Evolutionary conservation across 2,888 invertebrate genomes (phyloP).

Genomic region (Campoplex capitator): DNA sequence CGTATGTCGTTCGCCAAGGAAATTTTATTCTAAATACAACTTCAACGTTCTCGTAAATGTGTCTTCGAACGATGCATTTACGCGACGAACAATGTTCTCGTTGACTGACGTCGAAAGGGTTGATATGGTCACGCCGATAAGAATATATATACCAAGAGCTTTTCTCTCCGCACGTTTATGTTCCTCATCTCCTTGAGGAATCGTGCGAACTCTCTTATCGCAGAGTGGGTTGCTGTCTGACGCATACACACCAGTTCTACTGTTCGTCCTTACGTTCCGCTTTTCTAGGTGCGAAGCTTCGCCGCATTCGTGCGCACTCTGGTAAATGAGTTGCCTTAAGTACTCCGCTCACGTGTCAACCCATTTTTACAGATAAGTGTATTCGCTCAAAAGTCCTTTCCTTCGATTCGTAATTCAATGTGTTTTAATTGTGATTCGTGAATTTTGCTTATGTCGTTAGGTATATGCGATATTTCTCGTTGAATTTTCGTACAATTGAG

Average conservation of each 20-base stretch:
- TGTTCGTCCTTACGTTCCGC: conserved; percentile 15
- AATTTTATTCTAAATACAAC: conserved; percentile 17
- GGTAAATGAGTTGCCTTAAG: conserved; percentile 3
- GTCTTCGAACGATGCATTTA: conserved; percentile 22
- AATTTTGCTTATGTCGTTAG: background rate
- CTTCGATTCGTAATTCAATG: background rate
- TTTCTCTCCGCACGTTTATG: conserved; percentile 17
- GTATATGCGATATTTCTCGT: conserved; percentile 7
- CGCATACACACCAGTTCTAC: conserved; percentile 25
- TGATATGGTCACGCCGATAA: conserved; percentile 39
- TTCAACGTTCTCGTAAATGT: background rate
- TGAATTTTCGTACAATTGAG: conserved; percentile 35
- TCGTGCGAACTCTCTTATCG: conserved; percentile 39
- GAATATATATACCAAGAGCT: conserved; percentile 15
- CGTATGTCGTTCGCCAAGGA: background rate
- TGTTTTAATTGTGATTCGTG: too few relatives aligned
- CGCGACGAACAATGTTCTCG: background rate
- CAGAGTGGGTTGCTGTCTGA: conserved; percentile 24
- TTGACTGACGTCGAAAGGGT: conserved; percentile 40
- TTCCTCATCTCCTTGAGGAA: conserved; percentile 38
- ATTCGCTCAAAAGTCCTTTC: background rate
- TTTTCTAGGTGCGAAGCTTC: background rate
- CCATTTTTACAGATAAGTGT: background rate
- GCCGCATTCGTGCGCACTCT: conserved; percentile 1
- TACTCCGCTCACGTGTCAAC: background rate